Conservation (phyloP, 2,113 vertebrate species). For the Ornithorhynchus anatinus region DNA sequence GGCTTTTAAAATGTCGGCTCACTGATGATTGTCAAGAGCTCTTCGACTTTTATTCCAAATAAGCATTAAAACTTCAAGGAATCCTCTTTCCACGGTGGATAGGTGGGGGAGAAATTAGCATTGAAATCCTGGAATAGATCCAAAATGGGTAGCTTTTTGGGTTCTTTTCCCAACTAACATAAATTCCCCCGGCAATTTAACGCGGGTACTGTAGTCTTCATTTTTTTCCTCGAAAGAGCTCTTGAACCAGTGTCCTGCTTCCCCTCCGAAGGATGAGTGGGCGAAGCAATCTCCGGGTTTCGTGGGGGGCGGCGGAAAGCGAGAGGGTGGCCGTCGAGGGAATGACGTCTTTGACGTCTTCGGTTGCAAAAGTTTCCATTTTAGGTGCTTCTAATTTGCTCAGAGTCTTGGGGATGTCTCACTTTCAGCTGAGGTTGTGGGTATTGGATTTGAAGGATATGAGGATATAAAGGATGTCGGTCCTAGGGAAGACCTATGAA, state of each 20-base stretch:
- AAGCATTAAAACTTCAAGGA: constrained; percentile 22
- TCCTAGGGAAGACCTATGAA: too few species aligned
- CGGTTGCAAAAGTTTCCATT: too few species aligned
- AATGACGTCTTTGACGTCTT: too few species aligned
- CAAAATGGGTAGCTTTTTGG: constrained; percentile 57
- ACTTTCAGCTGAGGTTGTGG: too few species aligned
- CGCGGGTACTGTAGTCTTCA: constrained; percentile 63
- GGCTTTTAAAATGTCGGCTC: too few species aligned
- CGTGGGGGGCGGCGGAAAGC: too few species aligned
- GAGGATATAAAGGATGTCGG: too few species aligned
- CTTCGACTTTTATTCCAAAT: not conserved
- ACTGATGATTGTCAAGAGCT: not conserved
- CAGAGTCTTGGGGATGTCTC: too few species aligned
- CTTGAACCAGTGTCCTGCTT: constrained; percentile 21
- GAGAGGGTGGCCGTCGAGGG: too few species aligned
- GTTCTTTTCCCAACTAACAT: constrained; percentile 56
- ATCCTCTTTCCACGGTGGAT: constrained; percentile 27
- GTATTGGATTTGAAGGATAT: too few species aligned
- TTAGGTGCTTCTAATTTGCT: too few species aligned
- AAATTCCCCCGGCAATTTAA: constrained; percentile 56
- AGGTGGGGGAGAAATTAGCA: not conserved
- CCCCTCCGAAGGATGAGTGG: constrained; percentile 21
- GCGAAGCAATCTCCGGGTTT: constrained; percentile 35
- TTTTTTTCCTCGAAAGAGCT: constrained; percentile 54
- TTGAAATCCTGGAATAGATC: constrained; percentile 39